Evolutionary conservation across 2,888 invertebrate genomes (phyloP), one percentile per base, ranked within the genome.

Genomic region (Tinea pellionella): DNA sequence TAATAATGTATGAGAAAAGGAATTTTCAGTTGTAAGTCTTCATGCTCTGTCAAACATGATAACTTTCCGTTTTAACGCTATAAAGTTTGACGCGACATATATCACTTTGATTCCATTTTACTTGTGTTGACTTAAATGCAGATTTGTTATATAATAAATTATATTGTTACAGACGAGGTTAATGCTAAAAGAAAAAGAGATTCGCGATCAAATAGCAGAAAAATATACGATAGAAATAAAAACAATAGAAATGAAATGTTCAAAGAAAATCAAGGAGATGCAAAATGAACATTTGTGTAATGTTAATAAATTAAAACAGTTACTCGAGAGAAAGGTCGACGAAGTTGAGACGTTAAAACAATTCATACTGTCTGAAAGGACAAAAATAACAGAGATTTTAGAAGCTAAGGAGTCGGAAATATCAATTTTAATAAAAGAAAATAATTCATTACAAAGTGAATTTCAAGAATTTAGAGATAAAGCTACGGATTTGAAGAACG

Each of bases 201-300:
- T 92, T 60, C 83, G 92, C 1, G 90, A 92, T 63, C 92, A 92
- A 70, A 90, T 92, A 84, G 91, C 91, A 0, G 90, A 90, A 65
- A 89, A 91, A 62, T 91, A 90, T 64, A 90, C 90, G 0, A 68
- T 88, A 24, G 91, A 92, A 75, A 81, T 92, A 65, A 90, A 90
- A 71, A 82, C 86, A 0, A 77, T 89, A 8, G 90, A 90, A 72
- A 84, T 88, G 76, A 86, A 88, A 62, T 88, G 88, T 65, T 78
- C 83, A 0, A 76, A 88, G 62, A 80, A 80, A 59, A 73, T 88
- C 4, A 87, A 86, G 64, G 83, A 86, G 63, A 77, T 89, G 30
- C 89, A 90, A 63, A 84, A 84, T 1, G 87, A 88, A 60, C 87
- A 89, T 60, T 71, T 86, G 42, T 70, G 71, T 18, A 74, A 83